Percentiles rank a stretch among this genome's conserved stretches.
Conservation (phyloP, 1,140 invertebrate genomes). For the Coptotermes formosanus region DNA sequence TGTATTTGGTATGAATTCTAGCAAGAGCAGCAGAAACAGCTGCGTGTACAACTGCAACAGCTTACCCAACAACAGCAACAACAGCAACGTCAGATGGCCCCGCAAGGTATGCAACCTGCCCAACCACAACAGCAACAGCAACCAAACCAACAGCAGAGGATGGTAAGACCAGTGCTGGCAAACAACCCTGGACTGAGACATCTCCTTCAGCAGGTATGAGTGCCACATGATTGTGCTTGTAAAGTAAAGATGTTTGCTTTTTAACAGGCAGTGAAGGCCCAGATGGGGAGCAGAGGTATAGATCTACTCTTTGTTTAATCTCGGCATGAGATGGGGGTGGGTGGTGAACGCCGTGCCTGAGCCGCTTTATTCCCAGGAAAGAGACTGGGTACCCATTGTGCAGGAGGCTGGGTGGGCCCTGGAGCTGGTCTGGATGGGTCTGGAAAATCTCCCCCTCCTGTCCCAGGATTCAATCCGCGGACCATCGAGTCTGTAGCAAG, state of each 20-base stretch:
- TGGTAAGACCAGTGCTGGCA: slow-evolving; percentile 61
- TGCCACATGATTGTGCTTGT: too few species aligned
- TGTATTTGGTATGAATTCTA: slow-evolving; percentile 23
- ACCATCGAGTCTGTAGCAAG: slow-evolving; percentile 31
- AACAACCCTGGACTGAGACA: slow-evolving; percentile 68
- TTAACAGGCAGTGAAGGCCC: too few species aligned
- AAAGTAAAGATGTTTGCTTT: background rate
- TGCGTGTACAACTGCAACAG: slow-evolving; percentile 41
- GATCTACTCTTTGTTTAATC: too few species aligned
- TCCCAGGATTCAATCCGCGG: slow-evolving; percentile 44
- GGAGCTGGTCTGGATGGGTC: slow-evolving; percentile 33
- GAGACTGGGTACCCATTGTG: too few species aligned
- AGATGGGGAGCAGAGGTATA: too few species aligned
- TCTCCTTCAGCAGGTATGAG: slow-evolving; percentile 63
- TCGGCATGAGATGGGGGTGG: too few species aligned
- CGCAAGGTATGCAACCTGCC: slow-evolving; percentile 36
- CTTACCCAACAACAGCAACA: slow-evolving; percentile 37
- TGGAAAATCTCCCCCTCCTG: slow-evolving; percentile 43
- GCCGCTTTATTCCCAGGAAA: too few species aligned
- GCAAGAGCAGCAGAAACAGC: slow-evolving; percentile 41
- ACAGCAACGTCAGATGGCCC: slow-evolving; percentile 19
- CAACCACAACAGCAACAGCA: slow-evolving; percentile 37
- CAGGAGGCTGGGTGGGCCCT: too few species aligned
- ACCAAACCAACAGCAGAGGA: slow-evolving; percentile 49
- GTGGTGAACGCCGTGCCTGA: too few species aligned